These are phyloP conservation scores for Colistium nudipinnis DNA, from an alignment of 2,113 vertebrate genomes.

Conservation along the genomic window DNA sequence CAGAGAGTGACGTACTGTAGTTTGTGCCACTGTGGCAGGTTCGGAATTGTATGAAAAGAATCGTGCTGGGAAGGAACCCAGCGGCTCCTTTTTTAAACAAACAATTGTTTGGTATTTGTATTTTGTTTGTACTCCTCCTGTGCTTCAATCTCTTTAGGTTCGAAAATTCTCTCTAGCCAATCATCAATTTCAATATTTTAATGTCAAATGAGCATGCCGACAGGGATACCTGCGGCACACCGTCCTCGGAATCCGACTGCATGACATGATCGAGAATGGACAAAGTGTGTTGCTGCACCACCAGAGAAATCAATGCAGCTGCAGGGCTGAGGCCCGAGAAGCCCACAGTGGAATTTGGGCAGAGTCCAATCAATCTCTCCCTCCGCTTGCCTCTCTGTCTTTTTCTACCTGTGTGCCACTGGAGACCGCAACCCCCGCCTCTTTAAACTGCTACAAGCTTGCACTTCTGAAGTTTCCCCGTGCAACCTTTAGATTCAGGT, in stretches of 20 bases:
- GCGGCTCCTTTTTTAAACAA: not conserved
- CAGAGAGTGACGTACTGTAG: not conserved
- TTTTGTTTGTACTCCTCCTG: not conserved
- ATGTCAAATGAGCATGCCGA: slow-evolving; percentile 3
- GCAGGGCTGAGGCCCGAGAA: slow-evolving; percentile 64
- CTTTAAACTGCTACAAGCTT: slow-evolving; percentile 31
- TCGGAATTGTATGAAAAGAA: not conserved
- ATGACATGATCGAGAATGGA: slow-evolving; percentile 42
- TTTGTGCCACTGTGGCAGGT: not conserved
- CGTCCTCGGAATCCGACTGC: slow-evolving; percentile 21
- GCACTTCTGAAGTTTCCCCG: slow-evolving; percentile 47
- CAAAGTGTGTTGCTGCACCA: slow-evolving; percentile 67
- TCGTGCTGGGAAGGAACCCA: not conserved
- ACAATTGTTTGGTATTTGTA: not conserved
- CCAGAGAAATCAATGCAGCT: slow-evolving; percentile 75
- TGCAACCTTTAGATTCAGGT: slow-evolving; percentile 6
- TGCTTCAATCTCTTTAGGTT: too few species aligned
- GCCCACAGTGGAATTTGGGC: slow-evolving; percentile 68
- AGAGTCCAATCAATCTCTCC: slow-evolving; percentile 73
- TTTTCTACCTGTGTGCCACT: slow-evolving; percentile 41
- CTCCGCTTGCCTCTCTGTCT: slow-evolving; percentile 37
- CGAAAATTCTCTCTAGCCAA: not conserved
- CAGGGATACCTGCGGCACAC: slow-evolving; percentile 13
- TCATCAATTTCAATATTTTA: not conserved
- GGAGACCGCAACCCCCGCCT: slow-evolving; percentile 42